These are phyloP conservation scores for Oxyteleia sp. DNA, from an alignment of 2,888 invertebrate species.

Conservation along the genomic window DNA sequence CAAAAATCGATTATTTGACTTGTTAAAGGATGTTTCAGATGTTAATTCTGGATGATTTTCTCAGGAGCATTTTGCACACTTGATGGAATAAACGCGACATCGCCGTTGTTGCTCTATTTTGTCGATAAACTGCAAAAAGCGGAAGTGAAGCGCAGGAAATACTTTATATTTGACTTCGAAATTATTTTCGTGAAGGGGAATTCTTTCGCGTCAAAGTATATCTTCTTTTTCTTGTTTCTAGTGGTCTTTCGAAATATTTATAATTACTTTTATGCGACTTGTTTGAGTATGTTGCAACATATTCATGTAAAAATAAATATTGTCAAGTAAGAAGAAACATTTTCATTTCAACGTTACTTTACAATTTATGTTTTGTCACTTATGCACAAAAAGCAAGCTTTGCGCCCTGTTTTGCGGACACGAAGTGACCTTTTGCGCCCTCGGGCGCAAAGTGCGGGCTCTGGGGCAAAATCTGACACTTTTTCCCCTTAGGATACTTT, in stretches of 20 bases:
- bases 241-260: slow-evolving; percentile 12
- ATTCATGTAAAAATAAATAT: slow-evolving; percentile 24
- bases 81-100: slow-evolving; percentile 18
- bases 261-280: slow-evolving; percentile 14
- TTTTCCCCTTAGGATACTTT: too few relatives aligned
- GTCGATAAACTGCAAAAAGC: slow-evolving; percentile 7
- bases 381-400: too few relatives aligned
- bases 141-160: slow-evolving; percentile 1
- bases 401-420: too few relatives aligned
- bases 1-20: too few relatives aligned
- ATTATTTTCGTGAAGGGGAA: slow-evolving; percentile 1
- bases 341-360: too few relatives aligned
- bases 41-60: neutral
- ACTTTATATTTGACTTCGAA: slow-evolving; percentile 31
- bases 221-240: slow-evolving; percentile 5
- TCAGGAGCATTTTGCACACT: slow-evolving; percentile 14
- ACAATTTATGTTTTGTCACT: too few relatives aligned
- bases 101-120: neutral
- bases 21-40: too few relatives aligned
- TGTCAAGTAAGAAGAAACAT: slow-evolving; percentile 18
- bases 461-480: too few relatives aligned
- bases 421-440: too few relatives aligned
- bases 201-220: neutral
- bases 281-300: slow-evolving; percentile 11
- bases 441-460: too few relatives aligned